These are phyloP conservation scores for Cyrtorhinus lividipennis DNA, from an alignment of 1,140 invertebrate genomes.

Conservation along the genomic window DNA sequence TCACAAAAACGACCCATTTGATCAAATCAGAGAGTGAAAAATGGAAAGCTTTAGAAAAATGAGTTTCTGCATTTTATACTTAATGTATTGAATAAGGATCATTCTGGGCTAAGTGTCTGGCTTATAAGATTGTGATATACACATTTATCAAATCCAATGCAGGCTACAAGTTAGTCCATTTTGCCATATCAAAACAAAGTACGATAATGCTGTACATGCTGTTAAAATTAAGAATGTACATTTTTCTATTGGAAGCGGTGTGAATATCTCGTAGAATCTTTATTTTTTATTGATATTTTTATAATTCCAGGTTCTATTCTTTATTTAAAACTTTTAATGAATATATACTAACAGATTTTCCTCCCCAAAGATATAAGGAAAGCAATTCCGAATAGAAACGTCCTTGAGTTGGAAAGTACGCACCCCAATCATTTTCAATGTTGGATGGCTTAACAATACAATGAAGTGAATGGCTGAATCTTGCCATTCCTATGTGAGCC, in stretches of 20 bases:
- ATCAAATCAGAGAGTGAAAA: background rate
- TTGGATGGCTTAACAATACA: background rate
- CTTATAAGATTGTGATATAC: constrained; percentile 18
- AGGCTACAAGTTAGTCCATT: background rate
- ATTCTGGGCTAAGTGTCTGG: constrained; percentile 12
- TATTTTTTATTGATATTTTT: constrained; percentile 13
- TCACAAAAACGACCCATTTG: background rate
- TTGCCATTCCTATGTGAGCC: background rate
- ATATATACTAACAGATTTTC: background rate
- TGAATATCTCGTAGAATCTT: background rate
- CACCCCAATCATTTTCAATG: background rate
- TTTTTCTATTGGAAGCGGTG: background rate
- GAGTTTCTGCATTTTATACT: constrained; percentile 5
- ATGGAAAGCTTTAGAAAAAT: background rate
- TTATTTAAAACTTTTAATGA: too few species aligned
- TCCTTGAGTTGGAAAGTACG: background rate
- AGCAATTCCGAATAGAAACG: background rate
- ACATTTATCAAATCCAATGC: background rate
- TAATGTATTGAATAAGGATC: background rate
- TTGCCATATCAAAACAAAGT: background rate
- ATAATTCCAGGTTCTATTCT: too few species aligned
- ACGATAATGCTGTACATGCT: background rate
- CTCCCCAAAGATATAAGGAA: background rate
- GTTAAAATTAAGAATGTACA: background rate
- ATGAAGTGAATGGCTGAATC: too few species aligned